These are phyloP conservation scores for Ischnura elegans DNA, from an alignment of 2,888 invertebrate species.

Conservation along the genomic window DNA sequence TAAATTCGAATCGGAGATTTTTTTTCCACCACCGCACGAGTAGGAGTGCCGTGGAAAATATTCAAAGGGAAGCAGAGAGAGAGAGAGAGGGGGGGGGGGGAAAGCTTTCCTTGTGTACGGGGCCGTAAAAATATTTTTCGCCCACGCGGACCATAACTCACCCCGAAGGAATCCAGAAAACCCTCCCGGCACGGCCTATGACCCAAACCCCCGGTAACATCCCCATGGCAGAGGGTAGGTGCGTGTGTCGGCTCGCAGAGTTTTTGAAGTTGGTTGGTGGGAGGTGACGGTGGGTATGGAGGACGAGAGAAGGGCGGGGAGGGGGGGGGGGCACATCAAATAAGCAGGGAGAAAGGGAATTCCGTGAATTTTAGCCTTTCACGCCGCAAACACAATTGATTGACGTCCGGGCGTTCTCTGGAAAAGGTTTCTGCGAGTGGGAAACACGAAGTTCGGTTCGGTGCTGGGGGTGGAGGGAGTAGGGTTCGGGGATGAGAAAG, in stretches of 20 bases:
- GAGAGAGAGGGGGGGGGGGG: too few relatives aligned
- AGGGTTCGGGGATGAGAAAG: too few relatives aligned
- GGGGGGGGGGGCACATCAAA: neutral
- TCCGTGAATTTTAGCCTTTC: slow-evolving; percentile 45
- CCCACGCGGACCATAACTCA: neutral
- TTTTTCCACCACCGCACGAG: neutral
- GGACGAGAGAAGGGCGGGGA: neutral
- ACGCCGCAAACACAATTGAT: slow-evolving; percentile 36
- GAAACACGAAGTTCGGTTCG: neutral
- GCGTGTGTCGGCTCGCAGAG: too few relatives aligned
- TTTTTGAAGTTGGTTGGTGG: neutral
- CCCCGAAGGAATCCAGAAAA: slow-evolving; percentile 24
- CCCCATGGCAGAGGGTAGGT: too few relatives aligned
- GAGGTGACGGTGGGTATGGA: neutral
- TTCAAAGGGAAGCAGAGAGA: too few relatives aligned
- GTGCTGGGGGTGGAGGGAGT: too few relatives aligned
- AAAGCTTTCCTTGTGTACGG: neutral
- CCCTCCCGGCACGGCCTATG: too few relatives aligned
- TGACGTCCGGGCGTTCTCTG: slow-evolving; percentile 44
- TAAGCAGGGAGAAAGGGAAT: slow-evolving; percentile 48
- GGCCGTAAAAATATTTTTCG: neutral
- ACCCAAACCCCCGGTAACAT: too few relatives aligned
- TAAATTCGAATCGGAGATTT: neutral
- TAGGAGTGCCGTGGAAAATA: too few relatives aligned
- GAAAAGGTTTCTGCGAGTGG: slow-evolving; percentile 30